Evolutionary conservation across 1,140 invertebrate species (phyloP), one percentile per base, ranked within the genome.

Genomic region (Bombus picipes): DNA sequence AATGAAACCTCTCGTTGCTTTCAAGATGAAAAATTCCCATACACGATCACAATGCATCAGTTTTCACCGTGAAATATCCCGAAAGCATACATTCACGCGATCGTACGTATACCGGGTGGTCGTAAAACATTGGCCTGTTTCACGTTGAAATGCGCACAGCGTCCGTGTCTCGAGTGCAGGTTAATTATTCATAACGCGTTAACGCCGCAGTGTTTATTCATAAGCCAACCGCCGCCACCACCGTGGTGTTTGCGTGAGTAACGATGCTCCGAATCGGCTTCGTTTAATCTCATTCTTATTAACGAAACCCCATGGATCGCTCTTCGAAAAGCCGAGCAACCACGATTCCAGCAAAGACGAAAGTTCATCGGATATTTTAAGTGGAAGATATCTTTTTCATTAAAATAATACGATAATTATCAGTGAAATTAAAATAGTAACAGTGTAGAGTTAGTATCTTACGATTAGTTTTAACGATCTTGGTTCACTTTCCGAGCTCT

Each of bases 131-230:
- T 10, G 12, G n/a, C 13, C 28, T 32, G 53, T 18, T 8, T 37
- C 39, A 5, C 70, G 47, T 81, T 62, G 37, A 81, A 72, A 72
- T 41, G 79, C 47, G 28, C 12, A 37, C 15, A 10, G 37, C 53
- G 68, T 59, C 6, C 43, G 78, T 28, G 78, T 71, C 68, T 25
- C 47, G 70, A 81, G 80, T 74, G 70, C 70, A 74, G 53, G n/a
- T 81, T 81, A 73, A 81, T 81, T 81, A 81, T 81, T 81, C 80
- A 81, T 62, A 81, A 81, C 80, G 70, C 80, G 80, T 81, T 81
- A 81, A 81, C 80, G 53, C 57, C 70, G 12, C 70, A 10, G 34
- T 81, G 80, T 81, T 81, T 81, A 81, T 81, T 81, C 80, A 81
- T 81, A 81, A 81, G 70, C 68, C 47, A n/a, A 43, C 28, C 3